These are phyloP conservation scores for Camarhynchus parvulus DNA, from an alignment of 2,113 vertebrate genomes.

Conservation along the genomic window DNA sequence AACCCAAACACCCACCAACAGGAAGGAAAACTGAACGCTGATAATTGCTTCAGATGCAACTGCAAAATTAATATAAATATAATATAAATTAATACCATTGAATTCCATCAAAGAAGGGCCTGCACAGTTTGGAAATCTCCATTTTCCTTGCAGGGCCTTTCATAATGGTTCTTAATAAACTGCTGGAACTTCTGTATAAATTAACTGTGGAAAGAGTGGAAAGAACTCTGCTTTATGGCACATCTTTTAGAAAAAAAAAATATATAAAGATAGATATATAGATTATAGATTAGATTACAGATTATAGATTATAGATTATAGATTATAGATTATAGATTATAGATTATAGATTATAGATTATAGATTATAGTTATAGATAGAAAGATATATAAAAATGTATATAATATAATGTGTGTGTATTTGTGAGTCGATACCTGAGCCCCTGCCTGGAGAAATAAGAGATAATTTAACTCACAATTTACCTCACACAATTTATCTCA, in stretches of 20 bases:
- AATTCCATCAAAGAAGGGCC: neutral
- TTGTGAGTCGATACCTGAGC: neutral
- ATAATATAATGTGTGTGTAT: neutral
- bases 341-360: no score
- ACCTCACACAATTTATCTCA: neutral
- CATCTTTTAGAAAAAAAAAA: neutral
- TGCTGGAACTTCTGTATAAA: neutral
- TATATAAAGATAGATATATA: no score
- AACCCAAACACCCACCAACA: neutral
- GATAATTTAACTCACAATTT: neutral
- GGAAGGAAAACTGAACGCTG: neutral
- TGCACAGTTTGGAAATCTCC: neutral
- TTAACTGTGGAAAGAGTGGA: neutral
- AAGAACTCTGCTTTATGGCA: neutral
- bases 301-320: no score
- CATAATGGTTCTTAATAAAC: neutral
- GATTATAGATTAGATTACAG: no score
- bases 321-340: no score
- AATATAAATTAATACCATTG: neutral
- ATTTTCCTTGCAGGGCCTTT: neutral
- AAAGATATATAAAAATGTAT: neutral
- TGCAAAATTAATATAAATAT: neutral
- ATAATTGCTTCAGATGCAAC: neutral
- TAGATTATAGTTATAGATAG: no score
- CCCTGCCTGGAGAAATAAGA: neutral